These are phyloP conservation scores for Cavia aperea DNA, from an alignment of 2,113 vertebrate species.

Conservation along the genomic window DNA sequence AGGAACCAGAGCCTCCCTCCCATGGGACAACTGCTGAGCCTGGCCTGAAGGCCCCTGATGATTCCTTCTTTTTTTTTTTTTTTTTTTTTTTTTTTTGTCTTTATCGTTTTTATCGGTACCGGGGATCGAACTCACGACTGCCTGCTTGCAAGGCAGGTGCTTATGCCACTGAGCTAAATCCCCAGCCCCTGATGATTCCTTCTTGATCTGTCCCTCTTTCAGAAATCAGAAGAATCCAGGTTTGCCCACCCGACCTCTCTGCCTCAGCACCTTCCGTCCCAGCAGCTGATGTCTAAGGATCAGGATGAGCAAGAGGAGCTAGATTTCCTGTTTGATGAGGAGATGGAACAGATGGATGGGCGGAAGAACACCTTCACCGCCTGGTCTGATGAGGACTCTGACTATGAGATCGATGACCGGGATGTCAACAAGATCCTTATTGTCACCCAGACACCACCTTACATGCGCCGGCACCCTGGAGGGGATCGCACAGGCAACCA, in stretches of 20 bases:
- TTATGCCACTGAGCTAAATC: too few relatives aligned
- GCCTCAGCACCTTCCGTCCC: slow-evolving; percentile 59
- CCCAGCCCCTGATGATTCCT: not conserved
- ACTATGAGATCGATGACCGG: slow-evolving; percentile 93
- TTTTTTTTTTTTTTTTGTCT: too few relatives aligned
- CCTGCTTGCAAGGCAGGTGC: too few relatives aligned
- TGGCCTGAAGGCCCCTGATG: not conserved
- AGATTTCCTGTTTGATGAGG: slow-evolving; percentile 98
- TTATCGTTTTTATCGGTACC: too few relatives aligned
- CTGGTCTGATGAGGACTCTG: slow-evolving; percentile 96
- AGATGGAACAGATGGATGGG: slow-evolving; percentile 98
- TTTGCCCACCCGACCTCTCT: slow-evolving; percentile 61
- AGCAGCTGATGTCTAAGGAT: slow-evolving; percentile 78
- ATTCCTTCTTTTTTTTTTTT: not conserved
- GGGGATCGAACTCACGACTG: too few relatives aligned
- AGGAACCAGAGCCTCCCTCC: not conserved
- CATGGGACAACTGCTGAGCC: not conserved
- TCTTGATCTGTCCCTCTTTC: slow-evolving; percentile 24
- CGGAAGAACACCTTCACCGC: slow-evolving; percentile 97
- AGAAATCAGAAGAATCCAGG: slow-evolving; percentile 85
- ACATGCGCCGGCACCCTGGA: slow-evolving; percentile 93
- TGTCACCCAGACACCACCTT: slow-evolving; percentile 95
- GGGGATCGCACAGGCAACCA: slow-evolving; percentile 96
- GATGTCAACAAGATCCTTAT: slow-evolving; percentile 99
- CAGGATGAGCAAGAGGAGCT: slow-evolving; percentile 95